Conservation (phyloP, 1,140 invertebrate genomes). For the Teleopsis dalmanni region DNA sequence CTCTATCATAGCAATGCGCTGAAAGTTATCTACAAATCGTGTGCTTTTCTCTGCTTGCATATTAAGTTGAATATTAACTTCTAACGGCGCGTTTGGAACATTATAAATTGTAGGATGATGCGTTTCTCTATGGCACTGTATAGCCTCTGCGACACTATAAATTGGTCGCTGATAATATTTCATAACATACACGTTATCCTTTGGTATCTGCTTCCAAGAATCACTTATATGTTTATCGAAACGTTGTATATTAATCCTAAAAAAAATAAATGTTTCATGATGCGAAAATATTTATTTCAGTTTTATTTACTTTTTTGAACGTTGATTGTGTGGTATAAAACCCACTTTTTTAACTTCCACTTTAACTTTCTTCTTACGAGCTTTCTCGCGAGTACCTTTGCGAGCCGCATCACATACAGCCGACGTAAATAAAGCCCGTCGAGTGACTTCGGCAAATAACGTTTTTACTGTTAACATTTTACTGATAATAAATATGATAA, state of each 20-base stretch:
- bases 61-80: conserved; percentile 62
- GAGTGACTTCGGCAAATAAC: conserved; percentile 12
- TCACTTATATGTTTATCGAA: conserved; percentile 51
- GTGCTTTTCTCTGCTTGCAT: conserved; percentile 54
- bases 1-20: conserved; percentile 53
- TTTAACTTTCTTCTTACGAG: conserved; percentile 62
- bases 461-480: conserved; percentile 6
- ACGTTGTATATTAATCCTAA: conserved; percentile 33
- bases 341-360: conserved; percentile 60
- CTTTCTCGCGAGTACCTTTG: conserved; percentile 67
- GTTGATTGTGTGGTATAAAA: conserved; percentile 56
- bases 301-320: conserved; percentile 44
- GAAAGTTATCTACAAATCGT: conserved; percentile 56
- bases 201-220: conserved; percentile 48
- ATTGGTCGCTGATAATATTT: conserved; percentile 55
- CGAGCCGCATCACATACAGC: conserved; percentile 55
- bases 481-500: too few species aligned
- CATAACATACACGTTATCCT: conserved; percentile 61
- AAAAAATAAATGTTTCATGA: conserved; percentile 19
- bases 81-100: conserved; percentile 56
- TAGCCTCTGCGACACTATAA: conserved; percentile 63
- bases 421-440: conserved; percentile 38
- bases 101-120: conserved; percentile 72
- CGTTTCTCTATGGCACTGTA: conserved; percentile 63
- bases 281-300: neutral